A percentile compares a stretch with the other conserved stretches of the same genome.
These are phyloP conservation scores for Dastarcus helophoroides DNA, from an alignment of 2,888 invertebrate genomes.

Conservation along the genomic window DNA sequence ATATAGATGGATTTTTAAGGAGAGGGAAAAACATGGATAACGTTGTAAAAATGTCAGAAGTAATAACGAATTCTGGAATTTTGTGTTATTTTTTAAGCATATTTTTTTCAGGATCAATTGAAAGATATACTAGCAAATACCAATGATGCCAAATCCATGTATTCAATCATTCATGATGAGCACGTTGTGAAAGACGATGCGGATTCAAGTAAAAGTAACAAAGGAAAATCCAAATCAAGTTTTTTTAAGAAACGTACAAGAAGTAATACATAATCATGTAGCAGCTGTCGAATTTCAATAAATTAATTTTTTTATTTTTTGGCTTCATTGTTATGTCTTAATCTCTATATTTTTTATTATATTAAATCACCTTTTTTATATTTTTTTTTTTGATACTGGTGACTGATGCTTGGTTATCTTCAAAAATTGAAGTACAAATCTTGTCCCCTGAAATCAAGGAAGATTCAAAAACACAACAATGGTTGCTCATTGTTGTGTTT, in stretches of 20 bases:
- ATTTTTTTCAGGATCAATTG: slow-evolving; percentile 52
- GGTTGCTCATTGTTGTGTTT: too few relatives aligned
- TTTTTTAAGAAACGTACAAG: slow-evolving; percentile 18
- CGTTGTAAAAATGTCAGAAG: slow-evolving; percentile 21
- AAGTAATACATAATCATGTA: too few relatives aligned
- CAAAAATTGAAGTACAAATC: too few relatives aligned
- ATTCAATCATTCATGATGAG: slow-evolving; percentile 58
- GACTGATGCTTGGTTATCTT: too few relatives aligned
- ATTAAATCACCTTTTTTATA: too few relatives aligned
- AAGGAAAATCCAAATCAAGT: slow-evolving; percentile 19
- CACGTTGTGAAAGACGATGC: slow-evolving; percentile 43
- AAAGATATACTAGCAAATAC: slow-evolving; percentile 59
- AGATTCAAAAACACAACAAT: too few relatives aligned
- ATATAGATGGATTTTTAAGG: slow-evolving; percentile 67
- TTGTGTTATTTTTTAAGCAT: slow-evolving; percentile 5
- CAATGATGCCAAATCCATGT: slow-evolving; percentile 54
- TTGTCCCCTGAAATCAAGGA: too few relatives aligned
- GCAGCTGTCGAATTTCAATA: too few relatives aligned
- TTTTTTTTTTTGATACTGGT: too few relatives aligned
- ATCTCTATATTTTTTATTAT: too few relatives aligned
- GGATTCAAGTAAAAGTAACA: slow-evolving; percentile 23
- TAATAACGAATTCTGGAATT: slow-evolving; percentile 10
- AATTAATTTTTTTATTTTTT: too few relatives aligned
- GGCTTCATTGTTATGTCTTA: too few relatives aligned
- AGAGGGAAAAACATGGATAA: slow-evolving; percentile 41